Base-by-base conservation (phyloP, 2,888 invertebrate genomes). In the Salpingus planirostris region DNA sequence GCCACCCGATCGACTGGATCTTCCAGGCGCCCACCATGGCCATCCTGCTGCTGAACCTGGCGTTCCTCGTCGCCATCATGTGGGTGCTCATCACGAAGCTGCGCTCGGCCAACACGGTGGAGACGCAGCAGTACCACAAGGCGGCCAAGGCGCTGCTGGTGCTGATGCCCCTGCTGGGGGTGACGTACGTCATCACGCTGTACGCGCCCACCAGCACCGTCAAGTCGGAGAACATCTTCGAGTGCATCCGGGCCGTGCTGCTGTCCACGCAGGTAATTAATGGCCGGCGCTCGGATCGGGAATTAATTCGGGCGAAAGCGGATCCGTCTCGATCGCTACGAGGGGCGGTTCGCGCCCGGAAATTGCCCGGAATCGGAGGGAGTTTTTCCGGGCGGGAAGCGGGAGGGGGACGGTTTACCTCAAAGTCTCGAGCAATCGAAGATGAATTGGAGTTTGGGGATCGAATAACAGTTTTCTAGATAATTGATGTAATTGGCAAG, bases 1-100 rank as follows among this genome's bases (percentile, higher is more conserved):
- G 78, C 40, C 79, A 84, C 55, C 68, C 73, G 30, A 83, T 82
- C 30, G 91, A 92, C 64, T 91, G 88, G 84, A 82, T 92, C 49
- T 87, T 84, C 61, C 85, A 88, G 58, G 80, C 76, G 1, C 91
- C 92, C 0, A 86, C 88, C 2, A 74, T 91, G 42, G 66, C 74
- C 12, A 88, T 91, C 6, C 75, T 93, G 14, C 75, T 80, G 33
- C 75, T 89, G 48, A 91, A 92, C 69, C 73, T 82, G 28, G 71
- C 84, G 50, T 89, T 89, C 65, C 74, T 89, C 38, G 68, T 85
- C 49, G 77, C 76, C 68, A 88, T 91, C 50, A 87, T 91, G 85
- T 86, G 89, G 80, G 90, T 93, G 29, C 71, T 95, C 43, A 91
- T 95, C 57, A 92, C 91, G 15, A 93, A 95, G 57, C 73, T 93